Conservation (phyloP, 2,888 invertebrate genomes). For the Phengaris arion region DNA sequence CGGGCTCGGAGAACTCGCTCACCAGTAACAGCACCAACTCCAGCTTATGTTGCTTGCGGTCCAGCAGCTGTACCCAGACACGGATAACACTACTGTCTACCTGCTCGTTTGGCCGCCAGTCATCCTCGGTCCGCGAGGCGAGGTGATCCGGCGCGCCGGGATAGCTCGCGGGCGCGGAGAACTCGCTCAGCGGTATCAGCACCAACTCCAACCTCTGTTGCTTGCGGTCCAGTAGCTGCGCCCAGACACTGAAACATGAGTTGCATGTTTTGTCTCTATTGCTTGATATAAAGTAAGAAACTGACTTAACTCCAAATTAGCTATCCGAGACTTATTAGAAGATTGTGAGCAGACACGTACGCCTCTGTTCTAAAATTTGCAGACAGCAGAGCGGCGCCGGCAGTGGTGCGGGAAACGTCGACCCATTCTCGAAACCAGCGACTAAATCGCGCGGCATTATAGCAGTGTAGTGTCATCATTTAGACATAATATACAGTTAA, state of each 20-base stretch:
- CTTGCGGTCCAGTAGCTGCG: conserved; percentile 88
- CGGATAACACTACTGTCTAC: background rate
- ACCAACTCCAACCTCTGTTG: conserved; percentile 92
- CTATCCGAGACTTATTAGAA: too few species aligned
- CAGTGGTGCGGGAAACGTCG: too few species aligned
- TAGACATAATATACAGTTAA: too few species aligned
- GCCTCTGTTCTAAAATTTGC: too few species aligned
- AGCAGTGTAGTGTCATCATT: too few species aligned
- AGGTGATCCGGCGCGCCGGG: conserved; percentile 35
- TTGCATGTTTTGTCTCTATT: too few species aligned
- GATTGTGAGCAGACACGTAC: too few species aligned
- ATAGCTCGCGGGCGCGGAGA: conserved; percentile 74
- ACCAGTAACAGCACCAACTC: conserved; percentile 91
- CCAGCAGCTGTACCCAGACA: background rate
- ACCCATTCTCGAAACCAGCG: too few species aligned
- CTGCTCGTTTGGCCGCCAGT: conserved; percentile 29
- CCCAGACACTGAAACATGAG: conserved; percentile 89
- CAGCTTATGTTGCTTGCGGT: conserved; percentile 81
- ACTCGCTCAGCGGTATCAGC: conserved; percentile 89
- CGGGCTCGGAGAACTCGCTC: conserved; percentile 83
- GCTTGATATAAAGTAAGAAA: too few species aligned
- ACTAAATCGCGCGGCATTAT: too few species aligned
- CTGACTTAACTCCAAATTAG: too few species aligned
- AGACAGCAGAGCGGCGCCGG: too few species aligned
- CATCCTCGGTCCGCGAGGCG: conserved; percentile 28